Evolutionary conservation across 2,113 vertebrate species (phyloP).

Genomic region (Pseudolaguvia tuberculata): DNA sequence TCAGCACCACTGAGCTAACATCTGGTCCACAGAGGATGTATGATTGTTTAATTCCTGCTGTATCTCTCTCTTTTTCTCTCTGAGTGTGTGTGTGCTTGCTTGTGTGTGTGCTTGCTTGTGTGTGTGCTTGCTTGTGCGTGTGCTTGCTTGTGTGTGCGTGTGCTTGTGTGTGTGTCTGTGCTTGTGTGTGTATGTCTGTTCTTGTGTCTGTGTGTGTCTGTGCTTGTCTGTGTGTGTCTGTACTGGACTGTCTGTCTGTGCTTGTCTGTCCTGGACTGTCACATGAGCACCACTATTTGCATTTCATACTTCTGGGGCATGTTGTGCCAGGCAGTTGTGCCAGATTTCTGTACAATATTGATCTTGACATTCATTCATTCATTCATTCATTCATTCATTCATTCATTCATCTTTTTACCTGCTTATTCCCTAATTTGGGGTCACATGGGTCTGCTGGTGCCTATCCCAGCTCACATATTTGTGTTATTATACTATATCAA

Average conservation of each 20-base stretch:
- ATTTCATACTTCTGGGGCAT: not conserved
- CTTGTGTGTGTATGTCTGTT: too few species aligned
- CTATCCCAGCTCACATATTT: too few species aligned
- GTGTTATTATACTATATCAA: too few species aligned
- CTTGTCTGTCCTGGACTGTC: not conserved
- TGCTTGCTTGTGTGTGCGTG: slow-evolving; percentile 30
- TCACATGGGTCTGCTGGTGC: too few species aligned
- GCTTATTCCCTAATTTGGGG: too few species aligned
- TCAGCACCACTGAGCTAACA: slow-evolving; percentile 46
- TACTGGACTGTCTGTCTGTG: not conserved
- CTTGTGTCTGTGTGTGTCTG: too few species aligned
- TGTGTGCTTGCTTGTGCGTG: too few species aligned
- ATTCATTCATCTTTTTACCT: too few species aligned
- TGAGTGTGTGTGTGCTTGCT: slow-evolving; percentile 22
- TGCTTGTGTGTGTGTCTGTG: not conserved
- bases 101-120: too few species aligned
- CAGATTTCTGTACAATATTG: not conserved
- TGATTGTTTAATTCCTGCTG: slow-evolving; percentile 45
- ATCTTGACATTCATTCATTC: too few species aligned
- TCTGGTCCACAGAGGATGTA: slow-evolving; percentile 53
- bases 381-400: too few species aligned
- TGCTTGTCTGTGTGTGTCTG: too few species aligned
- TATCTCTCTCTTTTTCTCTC: slow-evolving; percentile 7
- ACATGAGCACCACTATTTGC: not conserved
- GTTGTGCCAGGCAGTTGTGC: not conserved